Conservation (phyloP, 2,113 vertebrate genomes). For the Oceanodroma tethys region DNA sequence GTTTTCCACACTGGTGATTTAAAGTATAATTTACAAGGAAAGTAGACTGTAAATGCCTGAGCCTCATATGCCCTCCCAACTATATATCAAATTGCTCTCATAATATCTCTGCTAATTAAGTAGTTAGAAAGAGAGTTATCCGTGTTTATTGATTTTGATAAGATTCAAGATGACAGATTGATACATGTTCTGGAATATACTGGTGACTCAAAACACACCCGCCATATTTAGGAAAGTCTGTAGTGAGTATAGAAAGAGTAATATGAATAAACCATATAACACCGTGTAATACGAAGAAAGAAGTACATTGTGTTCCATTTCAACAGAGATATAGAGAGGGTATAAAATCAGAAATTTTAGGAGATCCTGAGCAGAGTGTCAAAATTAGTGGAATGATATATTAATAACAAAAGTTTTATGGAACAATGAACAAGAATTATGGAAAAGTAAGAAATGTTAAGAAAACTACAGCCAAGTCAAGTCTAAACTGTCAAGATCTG, state of each 20-base stretch:
- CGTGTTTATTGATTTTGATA: neutral
- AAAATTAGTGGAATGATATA: neutral
- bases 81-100: neutral
- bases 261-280: neutral
- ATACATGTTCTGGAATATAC: neutral
- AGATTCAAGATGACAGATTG: neutral
- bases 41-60: neutral
- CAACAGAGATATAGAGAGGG: neutral
- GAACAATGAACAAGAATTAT: neutral
- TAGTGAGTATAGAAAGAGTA: neutral
- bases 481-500: neutral
- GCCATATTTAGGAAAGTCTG: neutral
- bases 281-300: neutral
- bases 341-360: neutral
- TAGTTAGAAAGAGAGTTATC: neutral
- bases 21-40: conserved; percentile 59
- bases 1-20: conserved; percentile 52
- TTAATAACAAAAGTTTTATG: neutral
- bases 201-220: neutral
- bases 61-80: neutral
- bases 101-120: conserved; percentile 29
- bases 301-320: neutral
- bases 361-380: neutral
- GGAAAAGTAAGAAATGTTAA: neutral
- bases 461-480: neutral